Percentiles rank a stretch among this genome's conserved stretches.
Conservation (phyloP, 2,888 invertebrate genomes). For the Gortyna flavago region DNA sequence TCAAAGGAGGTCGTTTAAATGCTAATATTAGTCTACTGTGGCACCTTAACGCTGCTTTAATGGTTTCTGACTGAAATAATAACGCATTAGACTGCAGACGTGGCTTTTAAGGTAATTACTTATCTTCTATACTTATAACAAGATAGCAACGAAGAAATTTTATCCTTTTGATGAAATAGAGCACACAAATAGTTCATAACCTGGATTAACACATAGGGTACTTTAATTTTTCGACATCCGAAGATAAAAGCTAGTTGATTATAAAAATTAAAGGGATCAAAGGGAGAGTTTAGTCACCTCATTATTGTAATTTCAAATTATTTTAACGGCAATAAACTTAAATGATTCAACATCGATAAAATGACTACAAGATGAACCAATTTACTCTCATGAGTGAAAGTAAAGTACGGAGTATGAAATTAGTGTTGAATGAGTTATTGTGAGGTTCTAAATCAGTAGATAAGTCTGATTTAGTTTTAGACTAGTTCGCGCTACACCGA, state of each 20-base stretch:
- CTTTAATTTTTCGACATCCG: too few species aligned
- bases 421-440: not conserved
- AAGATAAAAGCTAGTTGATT: too few species aligned
- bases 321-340: too few species aligned
- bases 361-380: not conserved
- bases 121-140: not conserved
- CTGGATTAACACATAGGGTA: too few species aligned
- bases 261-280: not conserved
- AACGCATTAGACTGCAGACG: slow-evolving; percentile 13
- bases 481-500: not conserved
- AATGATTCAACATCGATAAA: not conserved
- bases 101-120: not conserved
- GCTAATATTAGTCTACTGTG: slow-evolving; percentile 42
- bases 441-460: not conserved
- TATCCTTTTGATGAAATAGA: not conserved
- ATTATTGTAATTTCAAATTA: not conserved
- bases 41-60: slow-evolving; percentile 15
- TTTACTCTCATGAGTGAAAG: too few species aligned
- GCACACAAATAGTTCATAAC: too few species aligned
- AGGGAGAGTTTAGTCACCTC: not conserved
- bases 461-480: not conserved
- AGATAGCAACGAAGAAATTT: not conserved
- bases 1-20: slow-evolving; percentile 52
- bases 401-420: not conserved
- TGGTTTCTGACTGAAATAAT: slow-evolving; percentile 21